A percentile compares a stretch with the other conserved stretches of the same genome.
Evolutionary conservation across 2,797 vertebrate species (phyloP).

Genomic region (Paedocypris micromegethes): DNA sequence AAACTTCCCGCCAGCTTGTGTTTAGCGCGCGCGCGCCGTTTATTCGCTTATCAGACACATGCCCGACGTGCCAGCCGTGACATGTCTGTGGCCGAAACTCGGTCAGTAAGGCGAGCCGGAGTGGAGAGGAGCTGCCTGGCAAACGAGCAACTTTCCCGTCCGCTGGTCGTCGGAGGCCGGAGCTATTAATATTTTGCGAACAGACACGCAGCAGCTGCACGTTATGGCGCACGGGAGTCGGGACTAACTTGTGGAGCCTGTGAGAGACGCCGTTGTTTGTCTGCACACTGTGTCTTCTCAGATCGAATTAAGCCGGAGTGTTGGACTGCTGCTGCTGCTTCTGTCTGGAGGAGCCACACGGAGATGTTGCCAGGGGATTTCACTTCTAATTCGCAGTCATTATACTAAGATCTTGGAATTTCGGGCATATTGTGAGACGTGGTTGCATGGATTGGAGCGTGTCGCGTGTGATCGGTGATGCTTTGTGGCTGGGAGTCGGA

Average conservation of each 20-base stretch:
- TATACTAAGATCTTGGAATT: no score
- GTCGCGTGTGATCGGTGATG: no score
- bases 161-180: slow-evolving; percentile 29
- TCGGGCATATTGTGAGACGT: no score
- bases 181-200: slow-evolving; percentile 38
- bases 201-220: slow-evolving; percentile 34
- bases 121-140: slow-evolving; percentile 4
- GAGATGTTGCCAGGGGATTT: no score
- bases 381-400: no score
- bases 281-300: slow-evolving; percentile 1
- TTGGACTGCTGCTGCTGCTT: no score
- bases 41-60: slow-evolving; percentile 8
- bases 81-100: slow-evolving; percentile 25
- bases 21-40: slow-evolving; percentile 15
- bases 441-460: no score
- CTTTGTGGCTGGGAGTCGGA: no score
- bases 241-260: slow-evolving; percentile 12
- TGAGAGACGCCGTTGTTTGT: slow-evolving; percentile 1
- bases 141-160: slow-evolving; percentile 35
- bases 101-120: slow-evolving; percentile 28
- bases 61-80: slow-evolving; percentile 7
- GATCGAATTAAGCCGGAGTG: neutral
- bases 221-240: slow-evolving; percentile 16
- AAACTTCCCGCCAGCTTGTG: slow-evolving; percentile 37
- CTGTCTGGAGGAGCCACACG: no score